A percentile compares a stretch with the other conserved stretches of the same genome.
These are phyloP conservation scores for Drosophila oshimai DNA, from an alignment of 1,140 invertebrate genomes.

Conservation along the genomic window DNA sequence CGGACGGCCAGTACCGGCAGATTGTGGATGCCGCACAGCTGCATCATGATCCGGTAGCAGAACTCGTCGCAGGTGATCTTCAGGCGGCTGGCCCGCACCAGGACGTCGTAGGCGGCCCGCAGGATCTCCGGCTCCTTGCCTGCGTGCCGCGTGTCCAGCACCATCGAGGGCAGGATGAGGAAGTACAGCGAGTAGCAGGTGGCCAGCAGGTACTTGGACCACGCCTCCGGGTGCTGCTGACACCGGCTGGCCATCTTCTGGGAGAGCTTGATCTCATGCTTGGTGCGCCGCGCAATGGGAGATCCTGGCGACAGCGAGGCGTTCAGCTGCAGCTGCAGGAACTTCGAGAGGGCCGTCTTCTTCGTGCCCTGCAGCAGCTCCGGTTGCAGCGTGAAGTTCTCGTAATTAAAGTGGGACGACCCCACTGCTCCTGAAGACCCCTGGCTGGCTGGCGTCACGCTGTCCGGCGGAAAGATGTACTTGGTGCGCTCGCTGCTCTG, in stretches of 20 bases:
- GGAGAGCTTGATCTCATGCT: slow-evolving; percentile 96
- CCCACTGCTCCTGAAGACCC: neutral
- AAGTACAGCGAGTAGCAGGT: slow-evolving; percentile 99
- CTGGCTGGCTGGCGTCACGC: slow-evolving; percentile 39
- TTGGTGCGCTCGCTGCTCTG: slow-evolving; percentile 93
- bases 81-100: slow-evolving; percentile 92
- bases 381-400: slow-evolving; percentile 84
- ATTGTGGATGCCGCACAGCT: slow-evolving; percentile 97
- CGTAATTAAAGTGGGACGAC: slow-evolving; percentile 83
- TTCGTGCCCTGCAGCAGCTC: slow-evolving; percentile 82
- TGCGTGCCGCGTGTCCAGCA: slow-evolving; percentile 83
- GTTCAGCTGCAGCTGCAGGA: slow-evolving; percentile 81
- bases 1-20: slow-evolving; percentile 97
- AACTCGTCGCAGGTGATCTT: slow-evolving; percentile 96
- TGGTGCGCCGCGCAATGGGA: slow-evolving; percentile 95
- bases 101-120: slow-evolving; percentile 92
- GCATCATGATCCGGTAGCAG: slow-evolving; percentile 99
- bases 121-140: slow-evolving; percentile 91
- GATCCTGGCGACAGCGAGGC: slow-evolving; percentile 88
- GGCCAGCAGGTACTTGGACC: slow-evolving; percentile 95
- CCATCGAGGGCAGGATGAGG: slow-evolving; percentile 93
- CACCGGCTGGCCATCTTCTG: slow-evolving; percentile 93
- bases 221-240: slow-evolving; percentile 89
- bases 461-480: slow-evolving; percentile 97
- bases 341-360: slow-evolving; percentile 79